A percentile compares a stretch with the other conserved stretches of the same genome.
These are phyloP conservation scores for Tragelaphus strepsiceros DNA, from an alignment of 2,113 vertebrate genomes.

Conservation along the genomic window DNA sequence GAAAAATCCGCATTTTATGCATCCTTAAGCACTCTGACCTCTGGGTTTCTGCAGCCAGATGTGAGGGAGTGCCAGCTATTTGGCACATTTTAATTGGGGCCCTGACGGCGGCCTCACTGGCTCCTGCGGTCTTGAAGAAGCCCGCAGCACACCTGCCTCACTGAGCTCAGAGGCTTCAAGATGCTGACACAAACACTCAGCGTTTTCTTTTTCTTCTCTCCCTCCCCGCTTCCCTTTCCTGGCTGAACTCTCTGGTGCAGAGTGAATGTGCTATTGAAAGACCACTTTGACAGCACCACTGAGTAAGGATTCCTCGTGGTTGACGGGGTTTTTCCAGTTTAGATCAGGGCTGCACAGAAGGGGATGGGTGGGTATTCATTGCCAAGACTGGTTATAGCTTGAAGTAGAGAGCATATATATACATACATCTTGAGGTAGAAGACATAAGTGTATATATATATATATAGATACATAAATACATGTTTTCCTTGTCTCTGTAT, in stretches of 20 bases:
- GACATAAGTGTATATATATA: too few relatives aligned
- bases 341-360: background rate
- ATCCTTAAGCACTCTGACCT: slow-evolving; percentile 68
- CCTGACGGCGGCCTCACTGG: background rate
- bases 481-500: background rate
- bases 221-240: background rate
- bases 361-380: background rate
- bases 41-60: slow-evolving; percentile 62
- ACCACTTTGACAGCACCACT: background rate
- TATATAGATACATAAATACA: background rate
- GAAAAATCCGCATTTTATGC: slow-evolving; percentile 74
- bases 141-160: slow-evolving; percentile 27
- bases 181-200: background rate
- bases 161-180: background rate
- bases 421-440: background rate
- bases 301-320: background rate
- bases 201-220: slow-evolving; percentile 46
- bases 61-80: slow-evolving; percentile 44
- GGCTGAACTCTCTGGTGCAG: background rate
- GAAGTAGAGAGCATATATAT: background rate
- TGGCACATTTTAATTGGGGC: slow-evolving; percentile 42
- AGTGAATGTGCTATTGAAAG: background rate
- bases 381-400: background rate
- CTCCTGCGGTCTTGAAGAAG: background rate
- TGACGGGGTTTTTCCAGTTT: background rate